Percentiles rank a stretch among this genome's conserved stretches.
These are phyloP conservation scores for Euphysa ruthae DNA, from an alignment of 30 jellyfish, hydroid and myxozoan genomes.

Conservation along the genomic window DNA sequence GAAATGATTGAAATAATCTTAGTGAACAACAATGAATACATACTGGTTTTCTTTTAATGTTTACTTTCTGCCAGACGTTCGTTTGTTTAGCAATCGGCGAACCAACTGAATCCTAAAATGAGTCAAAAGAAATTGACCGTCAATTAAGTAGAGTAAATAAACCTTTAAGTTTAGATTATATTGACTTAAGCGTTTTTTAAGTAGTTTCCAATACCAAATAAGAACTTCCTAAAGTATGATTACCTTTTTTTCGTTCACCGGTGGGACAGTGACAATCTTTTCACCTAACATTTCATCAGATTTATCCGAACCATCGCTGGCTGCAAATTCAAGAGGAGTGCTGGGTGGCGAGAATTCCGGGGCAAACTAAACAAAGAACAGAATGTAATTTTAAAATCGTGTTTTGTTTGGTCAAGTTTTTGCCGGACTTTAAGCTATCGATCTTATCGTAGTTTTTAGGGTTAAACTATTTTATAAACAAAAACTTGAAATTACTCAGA, in stretches of 20 bases:
- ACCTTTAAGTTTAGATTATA: too few relatives aligned
- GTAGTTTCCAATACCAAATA: neutral
- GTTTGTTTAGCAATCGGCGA: conserved; percentile 6
- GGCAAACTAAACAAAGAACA: conserved; percentile 15
- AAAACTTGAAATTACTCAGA: too few relatives aligned
- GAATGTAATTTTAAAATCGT: too few relatives aligned
- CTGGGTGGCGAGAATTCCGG: conserved; percentile 33
- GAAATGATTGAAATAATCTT: neutral
- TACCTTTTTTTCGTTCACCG: conserved; percentile 25
- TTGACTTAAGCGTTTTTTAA: too few relatives aligned
- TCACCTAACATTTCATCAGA: neutral
- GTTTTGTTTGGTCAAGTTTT: too few relatives aligned
- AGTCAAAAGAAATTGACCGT: too few relatives aligned
- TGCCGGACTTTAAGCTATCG: too few relatives aligned
- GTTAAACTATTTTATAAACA: too few relatives aligned
- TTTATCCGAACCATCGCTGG: neutral
- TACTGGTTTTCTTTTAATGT: conserved; percentile 20
- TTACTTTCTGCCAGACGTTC: conserved; percentile 33
- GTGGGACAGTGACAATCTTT: conserved; percentile 32
- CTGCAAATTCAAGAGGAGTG: neutral
- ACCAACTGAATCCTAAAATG: neutral
- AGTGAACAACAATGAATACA: neutral
- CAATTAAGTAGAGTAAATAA: too few relatives aligned
- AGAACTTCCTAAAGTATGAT: neutral
- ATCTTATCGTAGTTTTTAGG: too few relatives aligned